Conservation (phyloP, 1,140 invertebrate genomes). For the Drosophila orena region DNA sequence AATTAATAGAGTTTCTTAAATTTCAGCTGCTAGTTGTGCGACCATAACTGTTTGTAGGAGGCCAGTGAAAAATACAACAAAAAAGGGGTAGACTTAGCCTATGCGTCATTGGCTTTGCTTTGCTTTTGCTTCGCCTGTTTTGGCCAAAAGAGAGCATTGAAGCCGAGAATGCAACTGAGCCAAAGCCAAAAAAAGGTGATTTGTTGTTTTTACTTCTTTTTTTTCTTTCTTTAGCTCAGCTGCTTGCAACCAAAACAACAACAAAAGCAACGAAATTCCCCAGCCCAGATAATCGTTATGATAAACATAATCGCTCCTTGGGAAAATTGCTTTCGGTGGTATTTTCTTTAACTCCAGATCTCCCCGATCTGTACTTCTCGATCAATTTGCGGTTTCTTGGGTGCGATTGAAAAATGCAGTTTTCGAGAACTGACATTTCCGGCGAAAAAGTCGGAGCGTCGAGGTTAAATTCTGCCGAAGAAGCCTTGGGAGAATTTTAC, state of each 20-base stretch:
- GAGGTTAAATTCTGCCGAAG: conserved; percentile 29
- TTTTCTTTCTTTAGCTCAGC: conserved; percentile 24
- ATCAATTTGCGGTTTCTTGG: conserved; percentile 37
- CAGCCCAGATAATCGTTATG: conserved; percentile 63
- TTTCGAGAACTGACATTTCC: conserved; percentile 44
- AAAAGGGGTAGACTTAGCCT: conserved; percentile 35
- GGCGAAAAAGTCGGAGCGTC: conserved; percentile 24
- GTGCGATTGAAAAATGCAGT: conserved; percentile 42
- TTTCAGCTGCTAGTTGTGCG: background rate
- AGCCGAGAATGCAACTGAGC: conserved; percentile 34
- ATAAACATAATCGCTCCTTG: conserved; percentile 69
- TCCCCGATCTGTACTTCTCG: background rate
- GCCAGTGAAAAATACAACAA: conserved; percentile 4
- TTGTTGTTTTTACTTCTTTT: background rate
- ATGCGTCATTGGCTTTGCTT: conserved; percentile 54
- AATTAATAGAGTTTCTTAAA: background rate
- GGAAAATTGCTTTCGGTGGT: conserved; percentile 42
- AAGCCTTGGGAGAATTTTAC: conserved; percentile 20
- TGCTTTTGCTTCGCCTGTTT: conserved; percentile 9
- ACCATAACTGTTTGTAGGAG: conserved; percentile 1
- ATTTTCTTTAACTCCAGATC: conserved; percentile 17
- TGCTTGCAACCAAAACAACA: conserved; percentile 59
- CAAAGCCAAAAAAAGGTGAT: conserved; percentile 20
- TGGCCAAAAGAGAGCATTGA: conserved; percentile 17
- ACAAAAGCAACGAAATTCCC: conserved; percentile 24